Evolutionary conservation across 2,888 invertebrate genomes (phyloP), one percentile per base, ranked within the genome.

Genomic region (Mesochorus sp.): DNA sequence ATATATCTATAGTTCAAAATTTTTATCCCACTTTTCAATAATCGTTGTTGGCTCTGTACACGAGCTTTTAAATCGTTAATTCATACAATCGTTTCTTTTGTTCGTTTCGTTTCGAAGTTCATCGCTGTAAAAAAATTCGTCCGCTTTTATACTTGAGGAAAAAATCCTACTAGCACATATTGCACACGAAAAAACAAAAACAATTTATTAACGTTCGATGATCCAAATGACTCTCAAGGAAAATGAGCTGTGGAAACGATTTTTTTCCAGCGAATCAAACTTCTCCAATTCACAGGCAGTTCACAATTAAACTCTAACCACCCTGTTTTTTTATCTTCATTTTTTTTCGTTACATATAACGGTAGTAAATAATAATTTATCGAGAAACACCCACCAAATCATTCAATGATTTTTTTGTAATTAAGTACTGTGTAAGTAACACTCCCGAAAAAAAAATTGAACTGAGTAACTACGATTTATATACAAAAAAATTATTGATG

Each of bases 271-370:
- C 34, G 12, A 49, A 47, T 68, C 62, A 37, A 62, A 37, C 8
- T 39, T 34, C 49, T 64, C 49, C 49, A 70, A 21, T 66, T 74
- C 47, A 49, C 59, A 71, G 70, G 70, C 78, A 62, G 47, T 57
- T 68, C 24, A 37, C 44, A 37, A 71, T 55, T 74, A 61, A 70
- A 79, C 47, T 74, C 70, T 74, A 78, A 51, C 70, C 74, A 79
- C 74, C 78, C 78, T 73, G 78, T 74, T 31, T 77, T 1, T 70
- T 31, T 34, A 14, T 24, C 24, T 64, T 62, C 1, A 44, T 34
- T 26, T 34, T 31, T 19, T 24, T 34, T 62, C 12, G 17, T 53
- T 70, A 51, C 3, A 39, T 47, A 44, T 68, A 61, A 75, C 21
- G 51, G 6, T 64, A 14, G 12, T 59, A 70, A 55, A 70, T 44